Conservation (phyloP, 2,797 vertebrate species). For the Microctenopoma steveboyesi region DNA sequence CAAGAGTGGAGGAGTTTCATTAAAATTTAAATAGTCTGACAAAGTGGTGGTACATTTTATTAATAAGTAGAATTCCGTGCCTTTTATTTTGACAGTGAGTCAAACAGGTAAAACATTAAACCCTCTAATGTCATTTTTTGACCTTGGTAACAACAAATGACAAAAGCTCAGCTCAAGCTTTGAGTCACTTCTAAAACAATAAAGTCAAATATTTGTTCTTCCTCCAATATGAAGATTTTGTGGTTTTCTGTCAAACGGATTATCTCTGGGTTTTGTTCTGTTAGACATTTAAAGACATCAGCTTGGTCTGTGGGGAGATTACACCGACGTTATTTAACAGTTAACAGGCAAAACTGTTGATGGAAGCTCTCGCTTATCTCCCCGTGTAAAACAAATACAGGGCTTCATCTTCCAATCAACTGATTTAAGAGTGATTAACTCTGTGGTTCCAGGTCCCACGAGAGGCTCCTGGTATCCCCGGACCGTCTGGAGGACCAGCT, state of each 20-base stretch:
- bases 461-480: conserved; percentile 83
- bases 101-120: background rate
- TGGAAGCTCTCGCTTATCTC: too few species aligned
- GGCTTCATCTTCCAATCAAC: too few species aligned
- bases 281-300: too few species aligned
- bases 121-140: background rate
- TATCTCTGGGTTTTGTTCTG: too few species aligned
- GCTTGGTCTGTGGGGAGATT: too few species aligned
- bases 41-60: background rate
- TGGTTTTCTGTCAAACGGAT: background rate
- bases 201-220: background rate
- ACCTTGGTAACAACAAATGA: background rate
- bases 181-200: too few species aligned
- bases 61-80: background rate
- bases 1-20: conserved; percentile 18
- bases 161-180: too few species aligned
- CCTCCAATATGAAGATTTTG: background rate
- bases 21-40: conserved; percentile 13
- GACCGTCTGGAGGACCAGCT: conserved; percentile 81
- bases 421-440: background rate
- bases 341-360: too few species aligned
- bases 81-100: background rate
- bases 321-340: too few species aligned
- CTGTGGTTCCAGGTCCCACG: conserved; percentile 77
- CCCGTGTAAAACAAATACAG: too few species aligned